A percentile compares a stretch with the other conserved stretches of the same genome.
phyloP scores from a whole-genome alignment of 2,888 invertebrate species.

The Pollenia amentaria region DNA sequence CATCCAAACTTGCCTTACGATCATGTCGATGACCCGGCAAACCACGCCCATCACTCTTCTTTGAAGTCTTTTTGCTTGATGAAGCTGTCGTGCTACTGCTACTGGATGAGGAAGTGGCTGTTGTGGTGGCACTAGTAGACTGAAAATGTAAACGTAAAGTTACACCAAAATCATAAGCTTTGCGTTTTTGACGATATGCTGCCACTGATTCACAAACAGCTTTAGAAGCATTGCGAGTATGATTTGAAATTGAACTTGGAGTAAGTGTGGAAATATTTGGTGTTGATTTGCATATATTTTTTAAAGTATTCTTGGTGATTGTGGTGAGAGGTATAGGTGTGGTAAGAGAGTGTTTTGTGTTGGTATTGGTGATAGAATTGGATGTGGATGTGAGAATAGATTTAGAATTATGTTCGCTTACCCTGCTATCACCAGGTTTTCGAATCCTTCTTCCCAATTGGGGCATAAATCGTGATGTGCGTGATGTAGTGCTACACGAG shows the following conservation, averaged over 20 bases:
- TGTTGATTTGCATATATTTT: conserved; percentile 76
- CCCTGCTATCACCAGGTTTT: conserved; percentile 84
- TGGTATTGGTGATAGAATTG: conserved; percentile 75
- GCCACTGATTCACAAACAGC: conserved; percentile 60
- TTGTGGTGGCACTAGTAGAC: conserved; percentile 78
- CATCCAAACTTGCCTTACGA: conserved; percentile 81
- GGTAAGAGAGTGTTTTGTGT: conserved; percentile 73
- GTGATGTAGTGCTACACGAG: conserved; percentile 76
- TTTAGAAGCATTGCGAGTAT: conserved; percentile 66
- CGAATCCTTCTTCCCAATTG: conserved; percentile 82
- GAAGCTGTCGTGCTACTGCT: conserved; percentile 76
- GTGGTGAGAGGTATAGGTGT: conserved; percentile 72
- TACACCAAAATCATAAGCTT: conserved; percentile 82
- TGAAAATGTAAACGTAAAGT: conserved; percentile 83
- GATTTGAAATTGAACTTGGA: conserved; percentile 71
- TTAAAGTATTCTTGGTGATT: conserved; percentile 73
- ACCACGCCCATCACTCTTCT: conserved; percentile 76
- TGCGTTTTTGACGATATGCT: conserved; percentile 79
- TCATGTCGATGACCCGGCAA: conserved; percentile 75
- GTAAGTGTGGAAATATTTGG: conserved; percentile 75
- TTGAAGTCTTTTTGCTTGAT: conserved; percentile 69
- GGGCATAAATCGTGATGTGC: conserved; percentile 83
- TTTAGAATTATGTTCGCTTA: conserved; percentile 79
- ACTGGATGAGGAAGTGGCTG: conserved; percentile 74
- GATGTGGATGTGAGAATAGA: conserved; percentile 75